Conservation (phyloP, 2,797 vertebrate genomes). For the Danio jaintianensis region DNA sequence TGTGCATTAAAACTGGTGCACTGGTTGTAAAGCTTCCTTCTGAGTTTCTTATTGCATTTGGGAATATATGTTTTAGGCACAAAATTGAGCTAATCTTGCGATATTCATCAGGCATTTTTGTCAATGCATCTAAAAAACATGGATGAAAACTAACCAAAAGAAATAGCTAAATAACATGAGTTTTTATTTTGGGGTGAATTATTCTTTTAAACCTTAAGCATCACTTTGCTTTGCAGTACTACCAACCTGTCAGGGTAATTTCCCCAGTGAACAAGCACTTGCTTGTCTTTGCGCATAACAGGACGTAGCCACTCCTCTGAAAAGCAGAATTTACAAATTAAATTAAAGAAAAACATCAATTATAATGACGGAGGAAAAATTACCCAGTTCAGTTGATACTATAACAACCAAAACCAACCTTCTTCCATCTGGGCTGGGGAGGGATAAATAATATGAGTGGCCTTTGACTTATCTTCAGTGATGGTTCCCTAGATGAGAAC, state of each 20-base stretch:
- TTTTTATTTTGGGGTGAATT: not conserved
- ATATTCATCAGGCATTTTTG: too few relatives aligned
- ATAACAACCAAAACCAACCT: constrained; percentile 73
- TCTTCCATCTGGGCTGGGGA: constrained; percentile 88
- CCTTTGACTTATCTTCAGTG: constrained; percentile 95
- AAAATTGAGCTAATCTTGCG: too few relatives aligned
- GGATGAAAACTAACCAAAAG: too few relatives aligned
- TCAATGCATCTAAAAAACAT: too few relatives aligned
- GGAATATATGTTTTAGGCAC: too few relatives aligned
- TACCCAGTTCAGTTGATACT: not conserved
- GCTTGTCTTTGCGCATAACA: constrained; percentile 95
- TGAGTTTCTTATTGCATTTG: too few relatives aligned
- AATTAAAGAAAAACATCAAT: not conserved
- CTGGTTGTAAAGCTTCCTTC: too few relatives aligned
- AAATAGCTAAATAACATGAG: too few relatives aligned
- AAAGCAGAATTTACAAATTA: constrained; percentile 60
- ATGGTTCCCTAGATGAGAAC: constrained; percentile 84
- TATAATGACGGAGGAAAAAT: not conserved
- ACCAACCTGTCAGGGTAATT: constrained; percentile 82
- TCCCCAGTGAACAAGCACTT: constrained; percentile 96
- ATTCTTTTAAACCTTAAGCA: not conserved
- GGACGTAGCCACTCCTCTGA: constrained; percentile 97
- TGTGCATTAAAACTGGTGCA: too few relatives aligned
- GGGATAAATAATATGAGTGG: constrained; percentile 92
- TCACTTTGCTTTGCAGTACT: not conserved